These are phyloP conservation scores for Athene cunicularia DNA, from an alignment of 2,113 vertebrate genomes.

Conservation along the genomic window DNA sequence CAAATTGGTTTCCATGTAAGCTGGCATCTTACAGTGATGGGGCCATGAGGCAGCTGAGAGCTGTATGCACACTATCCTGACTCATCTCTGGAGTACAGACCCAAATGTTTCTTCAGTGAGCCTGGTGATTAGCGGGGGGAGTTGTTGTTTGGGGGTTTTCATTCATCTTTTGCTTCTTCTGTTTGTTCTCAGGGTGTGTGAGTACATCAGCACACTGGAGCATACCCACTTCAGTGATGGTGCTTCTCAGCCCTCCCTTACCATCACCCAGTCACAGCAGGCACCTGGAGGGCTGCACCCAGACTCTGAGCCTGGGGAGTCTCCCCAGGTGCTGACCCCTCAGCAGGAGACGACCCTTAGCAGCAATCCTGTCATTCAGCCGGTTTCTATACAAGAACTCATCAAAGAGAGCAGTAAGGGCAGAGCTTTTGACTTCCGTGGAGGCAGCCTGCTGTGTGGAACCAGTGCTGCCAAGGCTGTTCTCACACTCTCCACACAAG, in stretches of 20 bases:
- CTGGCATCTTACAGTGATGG: not conserved
- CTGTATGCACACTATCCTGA: not conserved
- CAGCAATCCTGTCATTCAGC: constrained; percentile 84
- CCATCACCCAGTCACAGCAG: constrained; percentile 87
- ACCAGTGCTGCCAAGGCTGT: constrained; percentile 87
- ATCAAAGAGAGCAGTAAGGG: constrained; percentile 84
- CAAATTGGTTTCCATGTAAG: not conserved
- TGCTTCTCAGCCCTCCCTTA: constrained; percentile 80
- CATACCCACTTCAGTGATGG: constrained; percentile 94
- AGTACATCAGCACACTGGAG: constrained; percentile 94
- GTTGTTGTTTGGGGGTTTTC: not conserved
- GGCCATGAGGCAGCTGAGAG: not conserved
- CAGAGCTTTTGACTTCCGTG: constrained; percentile 83
- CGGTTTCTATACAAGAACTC: constrained; percentile 90
- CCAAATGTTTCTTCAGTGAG: not conserved
- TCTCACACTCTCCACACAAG: constrained; percentile 90
- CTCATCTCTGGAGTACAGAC: not conserved
- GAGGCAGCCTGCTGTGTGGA: constrained; percentile 87
- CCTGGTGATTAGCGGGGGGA: not conserved
- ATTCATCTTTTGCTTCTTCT: not conserved
- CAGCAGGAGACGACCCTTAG: constrained; percentile 81
- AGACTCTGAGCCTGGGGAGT: constrained; percentile 74
- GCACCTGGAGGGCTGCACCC: not conserved
- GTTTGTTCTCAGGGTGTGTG: constrained; percentile 84
- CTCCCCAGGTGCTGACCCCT: constrained; percentile 53